phyloP scores from a whole-genome alignment of 2,113 vertebrate genomes.

The Microtus richardsoni region DNA sequence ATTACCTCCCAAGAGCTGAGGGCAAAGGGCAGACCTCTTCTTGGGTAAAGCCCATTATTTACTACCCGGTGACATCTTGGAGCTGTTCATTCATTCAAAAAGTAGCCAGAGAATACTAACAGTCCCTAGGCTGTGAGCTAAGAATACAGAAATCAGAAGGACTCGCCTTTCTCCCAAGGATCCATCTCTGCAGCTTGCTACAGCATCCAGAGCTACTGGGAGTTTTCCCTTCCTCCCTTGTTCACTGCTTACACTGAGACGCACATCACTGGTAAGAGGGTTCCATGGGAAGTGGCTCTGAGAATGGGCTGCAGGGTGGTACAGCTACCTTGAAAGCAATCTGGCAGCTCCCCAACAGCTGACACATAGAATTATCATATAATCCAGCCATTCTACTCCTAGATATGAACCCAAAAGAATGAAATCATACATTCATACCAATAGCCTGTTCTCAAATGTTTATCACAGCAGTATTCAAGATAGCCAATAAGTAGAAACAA shows the following conservation, averaged over 20 bases:
- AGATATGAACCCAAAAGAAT: background rate
- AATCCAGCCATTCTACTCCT: background rate
- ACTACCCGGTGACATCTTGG: background rate
- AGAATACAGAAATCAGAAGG: background rate
- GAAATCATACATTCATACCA: background rate
- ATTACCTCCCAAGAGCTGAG: background rate
- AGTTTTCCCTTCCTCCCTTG: background rate
- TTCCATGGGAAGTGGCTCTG: background rate
- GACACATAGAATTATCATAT: background rate
- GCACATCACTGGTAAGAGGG: background rate
- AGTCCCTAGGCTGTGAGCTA: background rate
- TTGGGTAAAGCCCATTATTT: slow-evolving; percentile 27
- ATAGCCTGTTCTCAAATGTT: background rate
- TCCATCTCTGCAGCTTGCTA: background rate
- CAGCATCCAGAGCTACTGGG: background rate
- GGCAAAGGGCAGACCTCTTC: background rate
- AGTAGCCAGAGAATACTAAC: background rate
- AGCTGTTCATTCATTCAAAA: background rate
- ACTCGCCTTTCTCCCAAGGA: background rate
- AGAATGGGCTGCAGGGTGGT: background rate
- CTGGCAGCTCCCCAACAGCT: background rate
- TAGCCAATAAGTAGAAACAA: background rate
- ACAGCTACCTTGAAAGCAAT: background rate
- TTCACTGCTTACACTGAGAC: background rate
- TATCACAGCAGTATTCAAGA: background rate